A percentile compares a stretch with the other conserved stretches of the same genome.
phyloP scores from a whole-genome alignment of 1,140 invertebrate genomes.

The Brachionus calyciflorus region DNA sequence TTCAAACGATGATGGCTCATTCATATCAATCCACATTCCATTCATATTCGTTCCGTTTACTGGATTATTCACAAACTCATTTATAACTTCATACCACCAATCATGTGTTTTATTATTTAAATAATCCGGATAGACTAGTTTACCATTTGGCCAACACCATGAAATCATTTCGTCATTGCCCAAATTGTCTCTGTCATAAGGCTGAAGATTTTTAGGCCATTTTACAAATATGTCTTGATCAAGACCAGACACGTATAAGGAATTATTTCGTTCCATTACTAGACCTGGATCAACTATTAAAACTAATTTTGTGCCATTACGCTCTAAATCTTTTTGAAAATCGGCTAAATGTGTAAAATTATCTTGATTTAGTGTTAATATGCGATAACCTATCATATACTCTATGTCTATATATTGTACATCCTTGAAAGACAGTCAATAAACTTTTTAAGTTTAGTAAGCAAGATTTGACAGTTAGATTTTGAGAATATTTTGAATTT shows the following conservation, averaged over 20 bases:
- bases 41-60: constrained; percentile 69
- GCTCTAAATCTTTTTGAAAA: constrained; percentile 54
- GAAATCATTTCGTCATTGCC: constrained; percentile 39
- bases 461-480: too few species aligned
- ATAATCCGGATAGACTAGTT: constrained; percentile 27
- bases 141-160: constrained; percentile 64
- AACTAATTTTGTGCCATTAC: constrained; percentile 53
- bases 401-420: constrained; percentile 60
- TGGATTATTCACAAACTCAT: constrained; percentile 64
- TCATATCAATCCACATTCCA: constrained; percentile 71
- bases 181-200: constrained; percentile 45
- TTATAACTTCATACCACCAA: constrained; percentile 64
- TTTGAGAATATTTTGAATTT: too few species aligned
- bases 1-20: constrained; percentile 78
- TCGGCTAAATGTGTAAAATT: constrained; percentile 52
- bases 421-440: constrained; percentile 52
- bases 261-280: constrained; percentile 51
- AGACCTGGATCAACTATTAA: constrained; percentile 59
- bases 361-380: constrained; percentile 54
- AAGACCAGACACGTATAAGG: constrained; percentile 57
- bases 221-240: constrained; percentile 70
- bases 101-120: constrained; percentile 10
- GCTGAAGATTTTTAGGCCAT: constrained; percentile 47
- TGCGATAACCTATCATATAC: constrained; percentile 52
- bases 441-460: too few species aligned